Evolutionary conservation across 2,113 vertebrate genomes (phyloP).

Genomic region (Hylia prasina): DNA sequence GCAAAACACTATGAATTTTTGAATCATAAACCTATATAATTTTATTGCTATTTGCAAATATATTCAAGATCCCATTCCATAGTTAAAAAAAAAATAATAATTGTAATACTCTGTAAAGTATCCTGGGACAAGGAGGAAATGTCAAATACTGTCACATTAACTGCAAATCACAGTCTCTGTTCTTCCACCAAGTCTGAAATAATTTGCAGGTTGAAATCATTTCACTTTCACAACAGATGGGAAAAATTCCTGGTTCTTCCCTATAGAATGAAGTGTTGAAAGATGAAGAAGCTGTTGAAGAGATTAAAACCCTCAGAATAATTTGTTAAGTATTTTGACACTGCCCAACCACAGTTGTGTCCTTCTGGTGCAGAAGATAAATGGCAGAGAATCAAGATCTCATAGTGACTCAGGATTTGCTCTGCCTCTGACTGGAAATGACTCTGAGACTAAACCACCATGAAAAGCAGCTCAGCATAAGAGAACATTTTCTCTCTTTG

Average conservation of each 20-base stretch:
- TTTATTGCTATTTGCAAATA: background rate
- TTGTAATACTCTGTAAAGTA: background rate
- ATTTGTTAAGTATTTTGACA: conserved; percentile 8
- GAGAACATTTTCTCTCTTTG: background rate
- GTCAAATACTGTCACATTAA: background rate
- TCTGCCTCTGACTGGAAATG: background rate
- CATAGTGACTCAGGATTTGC: background rate
- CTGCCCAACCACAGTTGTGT: background rate
- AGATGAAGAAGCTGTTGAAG: background rate
- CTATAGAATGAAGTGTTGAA: background rate
- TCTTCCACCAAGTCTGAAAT: background rate
- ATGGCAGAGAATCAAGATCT: background rate
- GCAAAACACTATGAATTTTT: background rate
- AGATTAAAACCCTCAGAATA: conserved; percentile 14
- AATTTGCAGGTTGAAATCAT: conserved; percentile 7
- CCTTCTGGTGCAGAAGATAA: background rate
- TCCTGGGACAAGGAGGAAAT: background rate
- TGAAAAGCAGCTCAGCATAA: background rate
- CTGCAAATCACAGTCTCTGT: background rate
- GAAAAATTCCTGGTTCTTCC: background rate
- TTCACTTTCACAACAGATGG: background rate
- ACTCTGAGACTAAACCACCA: background rate
- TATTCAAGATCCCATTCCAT: background rate
- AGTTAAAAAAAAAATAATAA: background rate
- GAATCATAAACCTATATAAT: background rate